Conservation (phyloP, 2,888 invertebrate species). For the Dicyrtoma fusca region DNA sequence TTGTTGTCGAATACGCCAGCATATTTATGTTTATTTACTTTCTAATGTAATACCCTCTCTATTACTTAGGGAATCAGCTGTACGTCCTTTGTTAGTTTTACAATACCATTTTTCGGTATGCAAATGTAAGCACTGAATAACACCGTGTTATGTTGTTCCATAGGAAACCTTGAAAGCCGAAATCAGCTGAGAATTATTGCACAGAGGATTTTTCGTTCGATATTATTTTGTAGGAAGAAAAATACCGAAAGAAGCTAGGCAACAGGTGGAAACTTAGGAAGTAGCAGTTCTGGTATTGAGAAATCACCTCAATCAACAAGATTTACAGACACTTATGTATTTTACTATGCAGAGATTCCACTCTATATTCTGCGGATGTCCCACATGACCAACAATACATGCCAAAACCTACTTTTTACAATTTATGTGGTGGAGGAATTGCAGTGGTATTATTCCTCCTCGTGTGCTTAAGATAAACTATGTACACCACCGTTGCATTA, state of each 20-base stretch:
- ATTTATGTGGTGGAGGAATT: neutral
- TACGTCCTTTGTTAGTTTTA: no score
- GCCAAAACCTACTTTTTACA: no score
- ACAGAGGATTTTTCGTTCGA: neutral
- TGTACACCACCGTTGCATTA: neutral
- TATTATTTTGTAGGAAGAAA: neutral
- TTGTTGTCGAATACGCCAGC: no score
- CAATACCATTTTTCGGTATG: no score
- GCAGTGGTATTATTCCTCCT: neutral
- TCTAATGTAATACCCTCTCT: no score
- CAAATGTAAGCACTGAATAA: no score
- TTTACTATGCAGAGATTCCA: no score
- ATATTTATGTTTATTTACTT: no score
- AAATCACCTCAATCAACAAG: constrained; percentile 8
- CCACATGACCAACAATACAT: neutral
- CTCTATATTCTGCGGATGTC: neutral
- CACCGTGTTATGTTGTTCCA: no score
- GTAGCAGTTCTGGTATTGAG: constrained; percentile 8
- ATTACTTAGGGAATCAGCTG: no score
- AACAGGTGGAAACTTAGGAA: constrained; percentile 26
- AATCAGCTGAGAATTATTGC: neutral
- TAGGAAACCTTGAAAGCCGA: neutral
- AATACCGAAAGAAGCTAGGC: constrained; percentile 19
- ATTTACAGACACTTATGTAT: neutral
- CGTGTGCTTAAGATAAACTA: neutral